These are phyloP conservation scores for Origma solitaria DNA, from an alignment of 2,113 vertebrate species.

Conservation along the genomic window DNA sequence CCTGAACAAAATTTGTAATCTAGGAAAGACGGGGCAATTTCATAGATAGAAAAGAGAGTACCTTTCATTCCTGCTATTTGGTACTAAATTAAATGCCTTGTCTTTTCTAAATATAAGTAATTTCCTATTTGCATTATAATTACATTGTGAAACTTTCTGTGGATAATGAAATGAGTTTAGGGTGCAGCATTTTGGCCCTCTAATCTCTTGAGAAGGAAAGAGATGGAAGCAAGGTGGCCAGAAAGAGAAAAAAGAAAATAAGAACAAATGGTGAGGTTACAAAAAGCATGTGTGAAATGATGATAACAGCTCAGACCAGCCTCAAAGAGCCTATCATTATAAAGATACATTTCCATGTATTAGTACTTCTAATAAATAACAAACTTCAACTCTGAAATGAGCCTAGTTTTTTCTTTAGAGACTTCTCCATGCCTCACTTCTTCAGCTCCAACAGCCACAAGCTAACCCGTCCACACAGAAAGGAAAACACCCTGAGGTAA, in stretches of 20 bases:
- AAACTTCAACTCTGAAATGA: not conserved
- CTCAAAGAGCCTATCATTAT: not conserved
- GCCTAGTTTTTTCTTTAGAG: not conserved
- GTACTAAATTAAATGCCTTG: not conserved
- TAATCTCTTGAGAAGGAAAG: not conserved
- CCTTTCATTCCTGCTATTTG: not conserved
- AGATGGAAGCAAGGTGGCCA: not conserved
- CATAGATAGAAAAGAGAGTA: not conserved
- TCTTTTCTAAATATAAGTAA: not conserved
- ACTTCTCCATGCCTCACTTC: not conserved
- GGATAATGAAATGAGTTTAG: not conserved
- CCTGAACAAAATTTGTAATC: not conserved
- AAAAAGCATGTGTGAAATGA: not conserved
- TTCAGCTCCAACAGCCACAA: not conserved
- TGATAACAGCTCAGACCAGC: not conserved
- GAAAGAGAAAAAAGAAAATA: not conserved
- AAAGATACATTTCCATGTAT: not conserved
- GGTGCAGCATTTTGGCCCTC: not conserved
- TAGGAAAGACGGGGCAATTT: not conserved
- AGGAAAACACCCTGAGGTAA: fast-evolving
- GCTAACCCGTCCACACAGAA: not conserved
- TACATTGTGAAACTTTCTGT: not conserved
- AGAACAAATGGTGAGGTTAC: not conserved
- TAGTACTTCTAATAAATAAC: not conserved
- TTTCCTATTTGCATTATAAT: conserved; percentile 27